Conservation (phyloP, 2,113 vertebrate genomes). For the Silurus asotus region DNA sequence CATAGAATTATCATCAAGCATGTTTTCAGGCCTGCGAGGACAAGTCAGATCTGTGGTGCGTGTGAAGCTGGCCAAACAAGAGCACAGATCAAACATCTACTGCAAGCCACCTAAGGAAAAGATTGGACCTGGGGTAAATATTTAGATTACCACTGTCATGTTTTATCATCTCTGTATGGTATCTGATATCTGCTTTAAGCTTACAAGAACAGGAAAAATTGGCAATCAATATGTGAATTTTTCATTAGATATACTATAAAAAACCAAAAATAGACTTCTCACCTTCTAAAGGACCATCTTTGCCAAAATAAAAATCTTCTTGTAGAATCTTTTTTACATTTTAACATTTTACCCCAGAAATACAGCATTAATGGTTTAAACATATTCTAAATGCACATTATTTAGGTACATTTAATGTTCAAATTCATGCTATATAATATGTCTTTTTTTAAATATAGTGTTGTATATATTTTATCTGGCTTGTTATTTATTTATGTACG, state of each 20-base stretch:
- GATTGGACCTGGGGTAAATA: slow-evolving; percentile 65
- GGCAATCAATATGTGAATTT: background rate
- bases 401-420: background rate
- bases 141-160: background rate
- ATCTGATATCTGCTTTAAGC: background rate
- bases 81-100: slow-evolving; percentile 55
- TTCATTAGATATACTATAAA: background rate
- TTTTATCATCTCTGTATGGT: background rate
- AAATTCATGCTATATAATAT: background rate
- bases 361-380: background rate
- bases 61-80: slow-evolving; percentile 42
- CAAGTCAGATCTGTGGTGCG: background rate
- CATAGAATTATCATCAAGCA: slow-evolving; percentile 27
- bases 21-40: slow-evolving; percentile 45
- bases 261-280: background rate
- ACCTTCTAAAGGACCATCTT: background rate
- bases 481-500: slow-evolving; percentile 1
- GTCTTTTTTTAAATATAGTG: background rate
- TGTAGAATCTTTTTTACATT: background rate
- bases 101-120: slow-evolving; percentile 64
- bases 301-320: background rate
- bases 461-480: background rate
- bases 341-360: background rate
- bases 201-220: background rate
- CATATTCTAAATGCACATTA: background rate